phyloP scores from a whole-genome alignment of 2,888 invertebrate genomes.

The Tetanocera ferruginea region DNA sequence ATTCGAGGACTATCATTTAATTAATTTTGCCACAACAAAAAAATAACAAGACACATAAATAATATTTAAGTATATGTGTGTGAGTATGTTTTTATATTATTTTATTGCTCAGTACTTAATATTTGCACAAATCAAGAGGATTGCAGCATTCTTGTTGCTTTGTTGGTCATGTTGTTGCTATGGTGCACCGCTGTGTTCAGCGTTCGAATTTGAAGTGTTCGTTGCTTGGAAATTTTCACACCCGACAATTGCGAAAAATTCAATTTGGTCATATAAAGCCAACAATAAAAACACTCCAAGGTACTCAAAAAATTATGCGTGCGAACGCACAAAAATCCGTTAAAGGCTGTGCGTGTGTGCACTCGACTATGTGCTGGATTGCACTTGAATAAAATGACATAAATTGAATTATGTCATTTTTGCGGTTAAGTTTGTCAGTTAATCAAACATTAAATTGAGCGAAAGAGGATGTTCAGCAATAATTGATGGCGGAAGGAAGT shows the following conservation, averaged over 20 bases:
- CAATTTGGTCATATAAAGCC: neutral
- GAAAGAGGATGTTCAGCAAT: conserved; percentile 30
- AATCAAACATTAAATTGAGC: conserved; percentile 42
- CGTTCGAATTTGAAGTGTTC: neutral
- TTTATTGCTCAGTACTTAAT: neutral
- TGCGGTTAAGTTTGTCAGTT: conserved; percentile 29
- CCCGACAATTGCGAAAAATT: neutral
- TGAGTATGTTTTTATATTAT: neutral
- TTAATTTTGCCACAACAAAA: neutral
- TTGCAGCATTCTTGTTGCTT: neutral
- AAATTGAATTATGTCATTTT: conserved; percentile 32
- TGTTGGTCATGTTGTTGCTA: conserved; percentile 4
- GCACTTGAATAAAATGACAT: conserved; percentile 2
- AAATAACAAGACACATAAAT: neutral
- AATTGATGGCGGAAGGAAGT: conserved; percentile 20
- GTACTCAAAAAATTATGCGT: conserved; percentile 42
- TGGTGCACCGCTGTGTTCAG: conserved; percentile 13
- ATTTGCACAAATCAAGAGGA: neutral
- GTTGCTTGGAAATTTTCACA: conserved; percentile 20
- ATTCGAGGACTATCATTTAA: neutral
- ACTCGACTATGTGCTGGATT: neutral
- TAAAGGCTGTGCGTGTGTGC: conserved; percentile 6
- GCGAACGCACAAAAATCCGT: conserved; percentile 34
- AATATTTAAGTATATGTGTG: neutral
- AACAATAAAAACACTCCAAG: conserved; percentile 33